These are phyloP conservation scores for Podiceps cristatus DNA, from an alignment of 2,113 vertebrate species.

Conservation along the genomic window DNA sequence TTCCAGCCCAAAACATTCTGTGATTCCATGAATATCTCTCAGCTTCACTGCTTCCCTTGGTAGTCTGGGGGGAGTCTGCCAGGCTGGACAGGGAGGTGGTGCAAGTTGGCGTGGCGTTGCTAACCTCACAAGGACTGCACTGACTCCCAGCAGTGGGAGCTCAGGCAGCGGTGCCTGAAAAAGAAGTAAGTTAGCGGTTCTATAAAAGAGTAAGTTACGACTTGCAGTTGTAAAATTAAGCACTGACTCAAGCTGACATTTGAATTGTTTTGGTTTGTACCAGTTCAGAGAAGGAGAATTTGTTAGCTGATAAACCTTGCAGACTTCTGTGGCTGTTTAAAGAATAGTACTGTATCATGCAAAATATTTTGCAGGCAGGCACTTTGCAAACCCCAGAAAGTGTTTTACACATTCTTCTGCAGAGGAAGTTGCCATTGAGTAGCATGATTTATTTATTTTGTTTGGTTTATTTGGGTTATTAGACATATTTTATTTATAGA, in stretches of 20 bases:
- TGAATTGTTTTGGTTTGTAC: not conserved
- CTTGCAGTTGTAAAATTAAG: not conserved
- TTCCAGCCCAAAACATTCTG: too few relatives aligned
- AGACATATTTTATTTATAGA: slow-evolving; percentile 46
- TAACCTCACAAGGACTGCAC: not conserved
- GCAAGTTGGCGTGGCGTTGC: rapidly evolving
- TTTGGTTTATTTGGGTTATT: slow-evolving; percentile 56
- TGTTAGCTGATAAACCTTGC: not conserved
- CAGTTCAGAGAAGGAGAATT: not conserved
- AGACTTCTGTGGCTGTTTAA: not conserved
- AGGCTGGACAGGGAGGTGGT: not conserved
- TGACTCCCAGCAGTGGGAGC: not conserved
- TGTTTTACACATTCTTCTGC: not conserved
- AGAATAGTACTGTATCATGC: not conserved
- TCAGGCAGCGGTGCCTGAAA: too few relatives aligned
- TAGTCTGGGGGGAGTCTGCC: not conserved
- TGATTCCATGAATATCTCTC: not conserved
- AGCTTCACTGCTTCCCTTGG: not conserved
- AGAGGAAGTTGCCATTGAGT: not conserved
- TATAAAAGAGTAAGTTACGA: not conserved
- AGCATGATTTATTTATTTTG: slow-evolving; percentile 57
- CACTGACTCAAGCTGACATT: not conserved
- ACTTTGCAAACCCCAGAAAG: not conserved
- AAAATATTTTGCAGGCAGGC: not conserved
- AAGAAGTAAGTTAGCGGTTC: too few relatives aligned